Conservation (phyloP, 2,888 invertebrate species). For the Tubulanus polymorphus region DNA sequence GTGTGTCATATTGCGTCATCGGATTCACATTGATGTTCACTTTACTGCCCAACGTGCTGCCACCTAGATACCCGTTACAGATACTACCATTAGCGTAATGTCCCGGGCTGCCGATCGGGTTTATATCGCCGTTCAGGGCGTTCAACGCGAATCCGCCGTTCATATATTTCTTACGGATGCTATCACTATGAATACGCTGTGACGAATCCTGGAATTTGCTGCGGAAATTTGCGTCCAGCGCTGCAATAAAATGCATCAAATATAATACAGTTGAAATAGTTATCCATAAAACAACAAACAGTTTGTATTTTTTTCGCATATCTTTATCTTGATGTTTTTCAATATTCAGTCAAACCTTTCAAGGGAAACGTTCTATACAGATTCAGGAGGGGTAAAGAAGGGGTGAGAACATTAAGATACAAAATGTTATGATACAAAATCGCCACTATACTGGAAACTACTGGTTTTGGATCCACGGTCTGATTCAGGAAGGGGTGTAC, state of each 20-base stretch:
- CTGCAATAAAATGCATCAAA: constrained; percentile 15
- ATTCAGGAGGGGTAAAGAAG: too few relatives aligned
- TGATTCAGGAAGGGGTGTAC: too few relatives aligned
- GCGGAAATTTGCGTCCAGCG: constrained; percentile 28
- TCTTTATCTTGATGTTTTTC: too few relatives aligned
- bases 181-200: constrained; percentile 32
- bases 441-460: too few relatives aligned
- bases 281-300: too few relatives aligned
- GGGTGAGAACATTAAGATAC: too few relatives aligned
- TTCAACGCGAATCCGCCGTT: constrained; percentile 25
- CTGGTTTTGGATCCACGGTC: too few relatives aligned
- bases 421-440: too few relatives aligned
- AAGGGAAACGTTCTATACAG: too few relatives aligned
- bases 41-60: constrained; percentile 32
- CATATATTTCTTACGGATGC: constrained; percentile 32
- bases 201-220: constrained; percentile 34
- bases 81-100: constrained; percentile 24
- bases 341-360: too few relatives aligned
- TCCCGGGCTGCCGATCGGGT: not conserved
- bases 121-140: constrained; percentile 24
- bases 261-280: too few relatives aligned
- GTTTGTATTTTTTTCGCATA: too few relatives aligned
- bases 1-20: constrained; percentile 25
- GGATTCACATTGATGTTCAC: constrained; percentile 38
- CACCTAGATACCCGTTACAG: constrained; percentile 18